These are phyloP conservation scores for Chrysochloris asiatica DNA, from an alignment of 2,113 vertebrate genomes.

Conservation along the genomic window DNA sequence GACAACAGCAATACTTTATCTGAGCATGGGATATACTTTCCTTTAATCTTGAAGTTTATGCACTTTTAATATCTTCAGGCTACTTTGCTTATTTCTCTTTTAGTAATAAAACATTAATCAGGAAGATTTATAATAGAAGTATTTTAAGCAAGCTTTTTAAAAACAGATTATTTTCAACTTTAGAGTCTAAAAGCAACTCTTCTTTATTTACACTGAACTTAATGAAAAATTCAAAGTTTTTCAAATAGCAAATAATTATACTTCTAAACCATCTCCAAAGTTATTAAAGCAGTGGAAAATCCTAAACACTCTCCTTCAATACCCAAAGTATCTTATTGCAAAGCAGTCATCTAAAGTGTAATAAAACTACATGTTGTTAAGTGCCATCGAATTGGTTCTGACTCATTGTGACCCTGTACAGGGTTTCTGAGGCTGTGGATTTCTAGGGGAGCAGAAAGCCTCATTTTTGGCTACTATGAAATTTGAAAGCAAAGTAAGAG, in stretches of 20 bases:
- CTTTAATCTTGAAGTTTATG: neutral
- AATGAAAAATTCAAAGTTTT: constrained; percentile 7
- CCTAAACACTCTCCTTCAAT: neutral
- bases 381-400: too few relatives aligned
- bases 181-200: constrained; percentile 20
- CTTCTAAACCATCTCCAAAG: constrained; percentile 19
- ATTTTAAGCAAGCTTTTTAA: constrained; percentile 22
- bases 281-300: neutral
- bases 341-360: neutral
- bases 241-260: neutral
- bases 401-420: too few relatives aligned
- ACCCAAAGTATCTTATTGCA: neutral
- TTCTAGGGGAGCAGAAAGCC: too few relatives aligned
- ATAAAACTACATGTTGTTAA: too few relatives aligned
- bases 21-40: neutral
- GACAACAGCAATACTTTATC: neutral
- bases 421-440: too few relatives aligned
- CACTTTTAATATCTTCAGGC: neutral
- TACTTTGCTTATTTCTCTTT: neutral
- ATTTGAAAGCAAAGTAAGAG: neutral
- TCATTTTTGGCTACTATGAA: too few relatives aligned
- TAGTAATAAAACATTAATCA: constrained; percentile 23
- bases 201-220: neutral
- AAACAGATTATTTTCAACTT: constrained; percentile 35
- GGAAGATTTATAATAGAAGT: neutral